These are phyloP conservation scores for Lathronympha strigana DNA, from an alignment of 2,888 invertebrate species.

Conservation along the genomic window DNA sequence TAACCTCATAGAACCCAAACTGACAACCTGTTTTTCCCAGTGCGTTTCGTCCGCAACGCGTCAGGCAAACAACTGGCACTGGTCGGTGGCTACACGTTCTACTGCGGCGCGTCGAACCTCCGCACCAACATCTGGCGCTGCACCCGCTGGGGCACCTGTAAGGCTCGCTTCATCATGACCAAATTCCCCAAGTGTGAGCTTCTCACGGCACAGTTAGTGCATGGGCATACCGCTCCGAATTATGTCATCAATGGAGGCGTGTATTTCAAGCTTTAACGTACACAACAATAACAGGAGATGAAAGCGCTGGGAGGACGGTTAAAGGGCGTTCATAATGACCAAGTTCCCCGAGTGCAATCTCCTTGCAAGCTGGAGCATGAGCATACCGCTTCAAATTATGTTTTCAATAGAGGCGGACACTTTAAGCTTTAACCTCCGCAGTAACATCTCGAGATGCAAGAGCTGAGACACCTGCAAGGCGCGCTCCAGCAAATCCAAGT, in stretches of 20 bases:
- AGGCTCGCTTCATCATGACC: slow-evolving; percentile 45
- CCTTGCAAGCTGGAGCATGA: slow-evolving; percentile 38
- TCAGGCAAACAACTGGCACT: slow-evolving; percentile 46
- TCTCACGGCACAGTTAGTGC: slow-evolving; percentile 37
- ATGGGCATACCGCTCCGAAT: slow-evolving; percentile 32
- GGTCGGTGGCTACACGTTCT: slow-evolving; percentile 47
- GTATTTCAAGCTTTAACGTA: slow-evolving; percentile 22
- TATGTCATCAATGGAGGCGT: slow-evolving; percentile 33
- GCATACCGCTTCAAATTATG: slow-evolving; percentile 29
- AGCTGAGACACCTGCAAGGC: slow-evolving; percentile 33
- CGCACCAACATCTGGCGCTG: slow-evolving; percentile 50
- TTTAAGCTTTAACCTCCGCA: slow-evolving; percentile 13
- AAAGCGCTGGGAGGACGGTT: slow-evolving; percentile 20
- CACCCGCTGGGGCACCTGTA: slow-evolving; percentile 45
- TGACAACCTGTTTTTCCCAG: slow-evolving; percentile 16
- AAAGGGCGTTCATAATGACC: slow-evolving; percentile 34
- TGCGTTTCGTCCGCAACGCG: slow-evolving; percentile 32
- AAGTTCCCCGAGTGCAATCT: slow-evolving; percentile 10
- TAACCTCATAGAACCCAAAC: background rate
- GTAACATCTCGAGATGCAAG: slow-evolving; percentile 38
- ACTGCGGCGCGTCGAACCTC: slow-evolving; percentile 43
- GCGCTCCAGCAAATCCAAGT: no score
- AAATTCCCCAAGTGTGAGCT: slow-evolving; percentile 33
- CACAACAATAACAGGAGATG: slow-evolving; percentile 34
- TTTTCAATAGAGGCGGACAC: slow-evolving; percentile 33